phyloP scores from a whole-genome alignment of 2,888 invertebrate species.

The Toxonevra muliebris region DNA sequence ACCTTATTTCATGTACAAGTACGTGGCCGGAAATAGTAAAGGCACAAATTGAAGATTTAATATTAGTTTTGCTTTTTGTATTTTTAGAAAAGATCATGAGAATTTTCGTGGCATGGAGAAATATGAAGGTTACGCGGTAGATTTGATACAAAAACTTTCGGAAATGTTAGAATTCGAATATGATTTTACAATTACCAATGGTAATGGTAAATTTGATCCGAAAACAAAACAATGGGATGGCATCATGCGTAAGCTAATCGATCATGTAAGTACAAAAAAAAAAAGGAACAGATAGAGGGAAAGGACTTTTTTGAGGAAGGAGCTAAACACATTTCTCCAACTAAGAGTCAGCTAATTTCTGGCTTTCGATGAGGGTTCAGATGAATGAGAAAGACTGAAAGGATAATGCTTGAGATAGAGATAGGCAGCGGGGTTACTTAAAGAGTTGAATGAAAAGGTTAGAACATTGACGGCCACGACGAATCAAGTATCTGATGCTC shows the following conservation, averaged over 20 bases:
- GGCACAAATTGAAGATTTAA: not conserved
- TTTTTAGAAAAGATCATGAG: conserved; percentile 67
- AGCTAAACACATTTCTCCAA: too few species aligned
- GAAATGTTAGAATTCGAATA: conserved; percentile 75
- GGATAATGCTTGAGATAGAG: too few species aligned
- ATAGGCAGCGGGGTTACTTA: too few species aligned
- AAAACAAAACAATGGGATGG: conserved; percentile 83
- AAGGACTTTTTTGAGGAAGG: too few species aligned
- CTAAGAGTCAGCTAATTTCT: too few species aligned
- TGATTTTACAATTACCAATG: conserved; percentile 76
- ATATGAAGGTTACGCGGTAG: conserved; percentile 90
- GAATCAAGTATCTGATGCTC: too few species aligned
- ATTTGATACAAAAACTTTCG: conserved; percentile 85
- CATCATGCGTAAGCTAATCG: conserved; percentile 77
- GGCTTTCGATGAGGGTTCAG: too few species aligned
- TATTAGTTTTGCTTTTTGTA: not conserved
- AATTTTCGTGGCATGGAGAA: conserved; percentile 68
- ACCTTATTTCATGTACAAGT: conserved; percentile 74
- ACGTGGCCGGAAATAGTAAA: conserved; percentile 33
- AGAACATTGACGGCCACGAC: too few species aligned
- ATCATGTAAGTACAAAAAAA: conserved; percentile 70
- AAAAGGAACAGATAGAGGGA: not conserved
- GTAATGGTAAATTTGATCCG: conserved; percentile 75
- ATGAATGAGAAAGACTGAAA: too few species aligned
- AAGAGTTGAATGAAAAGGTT: too few species aligned